Base-by-base conservation (phyloP, 2,888 invertebrate species). In the Patella depressa region DNA sequence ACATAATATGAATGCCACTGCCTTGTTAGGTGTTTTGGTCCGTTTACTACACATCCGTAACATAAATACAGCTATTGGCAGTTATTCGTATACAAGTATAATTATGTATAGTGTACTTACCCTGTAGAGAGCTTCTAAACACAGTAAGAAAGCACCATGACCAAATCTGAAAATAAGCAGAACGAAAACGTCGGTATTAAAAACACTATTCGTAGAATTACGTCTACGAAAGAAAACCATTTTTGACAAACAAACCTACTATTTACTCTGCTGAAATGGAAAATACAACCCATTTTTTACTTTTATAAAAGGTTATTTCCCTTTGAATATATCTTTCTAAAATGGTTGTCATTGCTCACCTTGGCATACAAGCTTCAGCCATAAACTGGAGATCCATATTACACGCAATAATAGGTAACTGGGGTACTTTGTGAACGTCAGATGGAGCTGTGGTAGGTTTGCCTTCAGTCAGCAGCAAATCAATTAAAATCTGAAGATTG, bases 311-410 rank as follows among this genome's bases (percentile, higher is more conserved):
- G 7, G 1, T 65, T 19, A 65, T 65, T n/a, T 1, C 5, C 65
- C 65, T 11, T n/a, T 65, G n/a, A 65, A n/a, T n/a, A 65, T 65
- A 65, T n/a, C n/a, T 9, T 19, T 19, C 73, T 53, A 57, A 14
- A 19, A 57, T 24, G 71, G 12, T 15, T 19, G 3, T 9, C 14
- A 11, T 14, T 53, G 53, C 78, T 72, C 15, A 88, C 87, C 90
- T 86, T 5, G 92, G 92, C 88, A 92, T 90, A 79, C 90, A 88
- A 7, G 91, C 91, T 76, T 90, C 86, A 53, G 90, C 90, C 90
- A 91, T 91, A 83, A 92, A 92, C 73, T 90, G 90, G 4, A 92
- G 87, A 80, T 92, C 92, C 89, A 91, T 90, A 82, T 91, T 92
- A 83, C 91, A 91, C 53, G 91, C 92, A 55, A 91, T 88, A 69